These are phyloP conservation scores for Psophia crepitans DNA, from an alignment of 2,113 vertebrate genomes.

Conservation along the genomic window DNA sequence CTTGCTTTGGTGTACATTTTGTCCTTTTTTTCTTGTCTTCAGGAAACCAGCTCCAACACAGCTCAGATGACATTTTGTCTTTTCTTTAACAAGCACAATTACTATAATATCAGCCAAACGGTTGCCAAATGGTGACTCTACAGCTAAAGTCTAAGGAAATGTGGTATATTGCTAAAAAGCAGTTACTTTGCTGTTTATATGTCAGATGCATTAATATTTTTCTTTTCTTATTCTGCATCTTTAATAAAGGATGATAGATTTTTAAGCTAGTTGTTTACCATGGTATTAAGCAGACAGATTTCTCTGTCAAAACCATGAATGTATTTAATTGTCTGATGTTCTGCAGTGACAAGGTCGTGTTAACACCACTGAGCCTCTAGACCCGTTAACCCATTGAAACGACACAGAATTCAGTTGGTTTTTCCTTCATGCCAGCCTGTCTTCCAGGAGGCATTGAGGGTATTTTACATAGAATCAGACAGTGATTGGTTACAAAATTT, in stretches of 20 bases:
- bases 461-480: neutral
- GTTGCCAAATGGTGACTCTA: neutral
- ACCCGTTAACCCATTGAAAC: neutral
- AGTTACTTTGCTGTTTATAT: neutral
- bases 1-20: neutral
- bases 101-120: neutral
- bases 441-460: neutral
- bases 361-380: neutral
- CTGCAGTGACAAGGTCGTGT: neutral
- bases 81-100: neutral
- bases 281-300: neutral
- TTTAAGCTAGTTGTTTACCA: slow-evolving; percentile 17
- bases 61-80: neutral
- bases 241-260: slow-evolving; percentile 17
- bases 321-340: neutral
- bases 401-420: neutral
- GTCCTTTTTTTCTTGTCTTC: neutral
- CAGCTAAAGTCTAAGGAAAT: neutral
- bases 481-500: neutral
- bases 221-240: neutral
- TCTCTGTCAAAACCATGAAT: slow-evolving; percentile 14
- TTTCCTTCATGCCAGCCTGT: neutral
- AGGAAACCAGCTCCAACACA: neutral
- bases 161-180: neutral
- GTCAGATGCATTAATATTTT: neutral